These are phyloP conservation scores for Orcinus orca DNA, from an alignment of 2,113 vertebrate species.

Conservation along the genomic window DNA sequence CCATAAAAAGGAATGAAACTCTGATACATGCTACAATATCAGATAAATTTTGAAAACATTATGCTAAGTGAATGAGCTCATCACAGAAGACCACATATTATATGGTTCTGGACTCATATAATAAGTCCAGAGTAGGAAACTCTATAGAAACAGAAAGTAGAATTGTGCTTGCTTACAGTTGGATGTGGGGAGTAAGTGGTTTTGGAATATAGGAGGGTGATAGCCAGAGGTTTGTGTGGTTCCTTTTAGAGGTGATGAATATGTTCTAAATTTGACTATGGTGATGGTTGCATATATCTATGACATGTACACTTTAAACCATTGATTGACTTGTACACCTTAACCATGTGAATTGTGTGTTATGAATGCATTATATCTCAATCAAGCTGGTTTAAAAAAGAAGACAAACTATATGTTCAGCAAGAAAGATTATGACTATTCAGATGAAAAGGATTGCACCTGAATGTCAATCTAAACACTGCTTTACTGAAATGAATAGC, in stretches of 20 bases:
- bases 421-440: background rate
- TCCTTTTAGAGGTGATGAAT: background rate
- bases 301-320: background rate
- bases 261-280: background rate
- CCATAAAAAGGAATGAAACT: background rate
- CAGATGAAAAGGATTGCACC: background rate
- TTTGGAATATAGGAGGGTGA: background rate
- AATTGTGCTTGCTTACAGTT: background rate
- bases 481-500: background rate
- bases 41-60: background rate
- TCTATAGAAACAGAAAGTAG: background rate
- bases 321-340: background rate
- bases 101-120: background rate
- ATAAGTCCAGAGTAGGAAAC: background rate
- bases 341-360: background rate
- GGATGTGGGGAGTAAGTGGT: background rate
- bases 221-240: background rate
- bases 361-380: background rate
- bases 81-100: background rate
- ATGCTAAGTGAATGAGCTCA: background rate
- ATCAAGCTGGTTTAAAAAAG: background rate
- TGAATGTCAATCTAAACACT: background rate
- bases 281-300: background rate
- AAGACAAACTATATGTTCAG: background rate
- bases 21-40: background rate